These are phyloP conservation scores for Colossoma macropomum DNA, from an alignment of 2,113 vertebrate species.

Conservation along the genomic window DNA sequence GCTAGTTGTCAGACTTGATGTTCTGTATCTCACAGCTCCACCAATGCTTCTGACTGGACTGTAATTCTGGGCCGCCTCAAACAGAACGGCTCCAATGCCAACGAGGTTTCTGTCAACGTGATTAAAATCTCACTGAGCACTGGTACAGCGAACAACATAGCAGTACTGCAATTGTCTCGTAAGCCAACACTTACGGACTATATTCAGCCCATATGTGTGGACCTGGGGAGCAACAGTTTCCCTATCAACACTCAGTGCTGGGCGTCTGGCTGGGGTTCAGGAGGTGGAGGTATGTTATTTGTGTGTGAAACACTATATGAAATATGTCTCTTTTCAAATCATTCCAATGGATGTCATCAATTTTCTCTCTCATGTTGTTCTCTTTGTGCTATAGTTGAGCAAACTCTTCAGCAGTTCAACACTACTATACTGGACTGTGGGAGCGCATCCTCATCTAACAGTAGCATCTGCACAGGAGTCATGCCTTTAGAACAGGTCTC, in stretches of 20 bases:
- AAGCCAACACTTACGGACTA: constrained; percentile 41
- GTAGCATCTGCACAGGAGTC: constrained; percentile 43
- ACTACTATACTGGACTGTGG: constrained; percentile 44
- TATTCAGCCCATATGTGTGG: constrained; percentile 63
- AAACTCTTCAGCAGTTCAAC: constrained; percentile 46
- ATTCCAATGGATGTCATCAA: not conserved
- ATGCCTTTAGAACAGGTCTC: constrained; percentile 31
- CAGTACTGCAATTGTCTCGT: constrained; percentile 52
- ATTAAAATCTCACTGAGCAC: constrained; percentile 53
- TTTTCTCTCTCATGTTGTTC: not conserved
- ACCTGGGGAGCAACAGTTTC: not conserved
- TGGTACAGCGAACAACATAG: constrained; percentile 42
- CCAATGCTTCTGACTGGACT: constrained; percentile 49
- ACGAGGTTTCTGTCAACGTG: constrained; percentile 50
- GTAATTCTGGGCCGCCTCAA: constrained; percentile 58
- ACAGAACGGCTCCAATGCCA: constrained; percentile 52
- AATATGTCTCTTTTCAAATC: not conserved
- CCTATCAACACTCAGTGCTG: constrained; percentile 49
- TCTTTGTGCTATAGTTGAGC: constrained; percentile 26
- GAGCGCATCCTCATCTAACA: constrained; percentile 39
- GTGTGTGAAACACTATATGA: too few species aligned
- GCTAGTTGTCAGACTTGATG: not conserved
- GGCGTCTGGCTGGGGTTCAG: constrained; percentile 57
- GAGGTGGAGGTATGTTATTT: constrained; percentile 40
- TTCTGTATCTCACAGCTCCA: constrained; percentile 30